A percentile compares a stretch with the other conserved stretches of the same genome.
These are phyloP conservation scores for Sebastiscus tertius DNA, from an alignment of 2,797 vertebrate genomes.

Conservation along the genomic window DNA sequence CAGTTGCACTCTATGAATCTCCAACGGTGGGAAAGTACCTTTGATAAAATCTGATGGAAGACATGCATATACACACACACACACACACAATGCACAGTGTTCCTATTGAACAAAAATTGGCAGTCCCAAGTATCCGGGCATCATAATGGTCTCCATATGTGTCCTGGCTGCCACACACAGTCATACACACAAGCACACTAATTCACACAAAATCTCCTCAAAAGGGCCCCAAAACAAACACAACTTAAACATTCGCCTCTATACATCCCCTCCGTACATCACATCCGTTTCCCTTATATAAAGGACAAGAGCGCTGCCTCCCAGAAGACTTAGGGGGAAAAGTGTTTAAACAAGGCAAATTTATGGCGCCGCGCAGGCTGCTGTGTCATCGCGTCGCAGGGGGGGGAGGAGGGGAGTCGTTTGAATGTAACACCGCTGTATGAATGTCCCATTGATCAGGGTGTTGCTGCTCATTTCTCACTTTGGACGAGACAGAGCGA, in stretches of 20 bases:
- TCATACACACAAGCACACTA: constrained; percentile 4
- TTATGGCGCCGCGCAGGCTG: constrained; percentile 52
- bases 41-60: constrained; percentile 56
- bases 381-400: constrained; percentile 46
- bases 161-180: constrained; percentile 59
- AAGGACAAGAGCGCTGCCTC: constrained; percentile 33
- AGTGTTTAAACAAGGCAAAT: constrained; percentile 65
- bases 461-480: constrained; percentile 67
- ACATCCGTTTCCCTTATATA: constrained; percentile 46
- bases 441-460: constrained; percentile 80
- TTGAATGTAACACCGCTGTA: constrained; percentile 49
- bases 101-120: constrained; percentile 49
- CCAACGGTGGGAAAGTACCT: constrained; percentile 64
- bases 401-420: not conserved
- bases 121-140: constrained; percentile 44
- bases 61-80: not conserved
- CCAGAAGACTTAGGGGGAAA: constrained; percentile 43
- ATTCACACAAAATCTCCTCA: constrained; percentile 42
- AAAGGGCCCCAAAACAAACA: constrained; percentile 66
- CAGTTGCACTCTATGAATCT: constrained; percentile 9
- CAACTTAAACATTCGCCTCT: constrained; percentile 40
- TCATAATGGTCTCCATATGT: constrained; percentile 75
- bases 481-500: constrained; percentile 50
- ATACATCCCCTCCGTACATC: not conserved
- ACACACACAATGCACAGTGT: constrained; percentile 37